Evolutionary conservation across 2,888 invertebrate genomes (phyloP).

Genomic region (Polydesmus complanatus): DNA sequence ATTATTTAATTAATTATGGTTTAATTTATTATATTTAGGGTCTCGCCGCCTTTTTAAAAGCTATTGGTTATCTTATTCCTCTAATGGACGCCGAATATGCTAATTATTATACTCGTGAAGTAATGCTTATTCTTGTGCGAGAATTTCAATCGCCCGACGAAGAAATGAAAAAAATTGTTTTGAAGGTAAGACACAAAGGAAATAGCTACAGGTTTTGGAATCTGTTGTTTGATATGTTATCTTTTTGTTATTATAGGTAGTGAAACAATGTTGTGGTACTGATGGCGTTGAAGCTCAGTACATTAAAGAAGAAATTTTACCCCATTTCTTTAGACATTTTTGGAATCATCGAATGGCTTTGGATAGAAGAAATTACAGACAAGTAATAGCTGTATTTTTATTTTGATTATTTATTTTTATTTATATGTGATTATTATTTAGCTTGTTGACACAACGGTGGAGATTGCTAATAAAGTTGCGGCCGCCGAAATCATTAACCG

Average conservation of each 20-base stretch:
- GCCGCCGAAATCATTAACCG: conserved; percentile 97
- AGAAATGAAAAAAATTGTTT: conserved; percentile 99
- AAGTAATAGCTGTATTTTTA: conserved; percentile 34
- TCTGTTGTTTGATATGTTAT: conserved; percentile 10
- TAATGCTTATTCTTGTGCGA: conserved; percentile 94
- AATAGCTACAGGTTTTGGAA: conserved; percentile 9
- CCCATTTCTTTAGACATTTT: conserved; percentile 97
- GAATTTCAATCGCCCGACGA: conserved; percentile 99
- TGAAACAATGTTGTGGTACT: conserved; percentile 99
- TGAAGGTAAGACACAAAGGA: conserved; percentile 52
- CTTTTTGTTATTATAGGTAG: conserved; percentile 47
- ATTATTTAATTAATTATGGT: conserved; percentile 10
- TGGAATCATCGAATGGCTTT: conserved; percentile 99
- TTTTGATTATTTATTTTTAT: not conserved
- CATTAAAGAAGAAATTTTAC: conserved; percentile 96
- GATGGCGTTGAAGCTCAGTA: conserved; percentile 99
- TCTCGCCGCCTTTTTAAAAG: conserved; percentile 96
- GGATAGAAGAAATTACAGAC: conserved; percentile 92
- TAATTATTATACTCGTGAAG: conserved; percentile 98
- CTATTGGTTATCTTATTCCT: conserved; percentile 97
- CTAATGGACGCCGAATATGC: conserved; percentile 99
- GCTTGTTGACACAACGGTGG: conserved; percentile 97
- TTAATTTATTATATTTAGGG: conserved; percentile 65
- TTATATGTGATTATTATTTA: conserved; percentile 25
- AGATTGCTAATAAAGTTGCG: conserved; percentile 99